Percentiles rank a stretch among this genome's conserved stretches.
Conservation (phyloP, 1,140 invertebrate genomes). For the Lepeophtheirus salmonis region DNA sequence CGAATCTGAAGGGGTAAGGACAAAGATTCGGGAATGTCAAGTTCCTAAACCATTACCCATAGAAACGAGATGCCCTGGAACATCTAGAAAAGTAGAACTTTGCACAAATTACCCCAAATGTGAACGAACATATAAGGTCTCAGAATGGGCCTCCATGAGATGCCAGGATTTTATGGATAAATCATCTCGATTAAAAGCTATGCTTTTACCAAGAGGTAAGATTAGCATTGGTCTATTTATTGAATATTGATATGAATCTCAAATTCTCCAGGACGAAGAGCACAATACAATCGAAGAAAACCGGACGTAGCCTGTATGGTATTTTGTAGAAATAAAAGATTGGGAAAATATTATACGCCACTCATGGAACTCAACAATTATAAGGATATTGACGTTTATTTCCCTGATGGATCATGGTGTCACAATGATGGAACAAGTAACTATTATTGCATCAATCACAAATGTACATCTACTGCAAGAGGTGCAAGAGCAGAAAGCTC, state of each 20-base stretch:
- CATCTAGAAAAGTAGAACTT: not conserved
- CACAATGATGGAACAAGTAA: constrained; percentile 40
- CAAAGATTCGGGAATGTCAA: not conserved
- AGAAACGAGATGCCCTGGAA: not conserved
- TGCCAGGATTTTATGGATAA: constrained; percentile 29
- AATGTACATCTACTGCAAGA: constrained; percentile 30
- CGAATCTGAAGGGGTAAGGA: not conserved
- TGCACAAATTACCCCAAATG: not conserved
- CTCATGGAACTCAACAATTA: constrained; percentile 48
- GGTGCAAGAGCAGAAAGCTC: constrained; percentile 36
- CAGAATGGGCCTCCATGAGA: not conserved
- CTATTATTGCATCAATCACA: constrained; percentile 50
- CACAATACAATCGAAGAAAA: not conserved
- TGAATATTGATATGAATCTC: no score
- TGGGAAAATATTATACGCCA: constrained; percentile 47
- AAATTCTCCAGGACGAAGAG: constrained; percentile 33
- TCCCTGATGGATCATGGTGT: constrained; percentile 61
- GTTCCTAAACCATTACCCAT: not conserved
- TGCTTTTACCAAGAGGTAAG: constrained; percentile 11
- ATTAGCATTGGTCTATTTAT: not conserved
- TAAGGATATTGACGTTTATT: constrained; percentile 31
- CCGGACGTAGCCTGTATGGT: not conserved
- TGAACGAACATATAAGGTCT: not conserved
- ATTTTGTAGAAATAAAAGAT: constrained; percentile 20
- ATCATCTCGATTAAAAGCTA: not conserved